These are phyloP conservation scores for Macaca fascicularis DNA, from an alignment of 2,113 vertebrate species.

Conservation along the genomic window DNA sequence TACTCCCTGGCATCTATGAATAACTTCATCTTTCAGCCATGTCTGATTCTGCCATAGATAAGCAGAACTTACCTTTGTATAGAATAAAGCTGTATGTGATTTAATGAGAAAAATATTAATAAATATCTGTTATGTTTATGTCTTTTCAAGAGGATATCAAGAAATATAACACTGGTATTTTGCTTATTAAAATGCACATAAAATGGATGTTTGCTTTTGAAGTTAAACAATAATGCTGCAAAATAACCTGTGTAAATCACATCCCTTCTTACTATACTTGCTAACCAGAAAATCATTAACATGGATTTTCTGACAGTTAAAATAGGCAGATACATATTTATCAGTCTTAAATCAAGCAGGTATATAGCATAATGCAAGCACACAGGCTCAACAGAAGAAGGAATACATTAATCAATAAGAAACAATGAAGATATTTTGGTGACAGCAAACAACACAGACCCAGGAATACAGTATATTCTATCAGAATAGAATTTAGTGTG, in stretches of 20 bases:
- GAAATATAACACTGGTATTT: neutral
- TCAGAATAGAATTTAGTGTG: neutral
- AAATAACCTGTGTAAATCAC: slow-evolving; percentile 48
- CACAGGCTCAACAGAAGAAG: neutral
- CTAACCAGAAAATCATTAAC: slow-evolving; percentile 64
- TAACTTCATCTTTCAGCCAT: slow-evolving; percentile 36
- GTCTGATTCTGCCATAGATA: slow-evolving; percentile 45
- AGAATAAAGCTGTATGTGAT: neutral
- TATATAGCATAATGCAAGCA: neutral
- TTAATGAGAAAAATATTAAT: slow-evolving; percentile 58
- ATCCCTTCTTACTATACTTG: neutral
- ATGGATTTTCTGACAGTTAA: slow-evolving; percentile 61
- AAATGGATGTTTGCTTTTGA: slow-evolving; percentile 35
- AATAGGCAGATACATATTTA: slow-evolving; percentile 59
- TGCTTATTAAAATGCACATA: slow-evolving; percentile 39
- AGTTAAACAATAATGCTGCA: slow-evolving; percentile 30
- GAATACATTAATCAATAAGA: neutral
- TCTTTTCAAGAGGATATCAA: neutral
- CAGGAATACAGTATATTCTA: neutral
- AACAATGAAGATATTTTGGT: neutral
- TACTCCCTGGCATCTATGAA: slow-evolving; percentile 23
- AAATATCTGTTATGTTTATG: neutral
- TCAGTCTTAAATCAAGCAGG: slow-evolving; percentile 35
- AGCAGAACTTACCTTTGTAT: neutral
- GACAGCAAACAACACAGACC: neutral